phyloP scores from a whole-genome alignment of 2,888 invertebrate species.

The Drosophila planitibia region DNA sequence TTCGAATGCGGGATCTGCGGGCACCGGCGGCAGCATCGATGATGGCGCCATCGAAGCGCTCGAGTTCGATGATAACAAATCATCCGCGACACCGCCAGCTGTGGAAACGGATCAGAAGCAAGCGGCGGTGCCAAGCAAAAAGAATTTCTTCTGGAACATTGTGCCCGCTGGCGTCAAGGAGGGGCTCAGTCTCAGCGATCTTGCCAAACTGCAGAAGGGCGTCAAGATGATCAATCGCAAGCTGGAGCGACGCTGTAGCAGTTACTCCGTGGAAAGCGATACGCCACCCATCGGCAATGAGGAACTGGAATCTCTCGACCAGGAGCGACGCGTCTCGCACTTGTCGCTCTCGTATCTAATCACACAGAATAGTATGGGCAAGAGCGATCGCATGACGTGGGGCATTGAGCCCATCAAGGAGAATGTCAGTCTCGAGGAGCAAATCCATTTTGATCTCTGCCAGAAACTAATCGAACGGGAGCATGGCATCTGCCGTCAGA shows the following conservation, averaged over 20 bases:
- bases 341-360: slow-evolving; percentile 84
- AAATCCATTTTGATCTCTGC: slow-evolving; percentile 80
- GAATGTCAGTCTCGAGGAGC: slow-evolving; percentile 83
- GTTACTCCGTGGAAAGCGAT: slow-evolving; percentile 66
- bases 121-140: slow-evolving; percentile 47
- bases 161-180: slow-evolving; percentile 81
- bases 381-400: slow-evolving; percentile 84
- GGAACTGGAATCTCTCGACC: slow-evolving; percentile 42
- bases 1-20: slow-evolving; percentile 60
- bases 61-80: slow-evolving; percentile 74
- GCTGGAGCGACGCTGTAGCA: slow-evolving; percentile 73
- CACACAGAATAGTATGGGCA: slow-evolving; percentile 84
- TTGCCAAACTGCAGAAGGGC: slow-evolving; percentile 74
- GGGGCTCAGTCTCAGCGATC: slow-evolving; percentile 81
- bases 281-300: slow-evolving; percentile 10
- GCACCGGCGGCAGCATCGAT: slow-evolving; percentile 65
- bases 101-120: slow-evolving; percentile 33
- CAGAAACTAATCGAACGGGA: slow-evolving; percentile 79
- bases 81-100: slow-evolving; percentile 8
- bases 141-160: slow-evolving; percentile 83
- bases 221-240: slow-evolving; percentile 72
- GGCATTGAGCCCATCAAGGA: slow-evolving; percentile 84
- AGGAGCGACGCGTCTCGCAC: slow-evolving; percentile 69
- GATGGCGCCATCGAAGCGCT: slow-evolving; percentile 82
- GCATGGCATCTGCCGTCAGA: slow-evolving; percentile 67